phyloP scores from a whole-genome alignment of 2,113 vertebrate genomes.

The Psittacula cyanocephala region DNA sequence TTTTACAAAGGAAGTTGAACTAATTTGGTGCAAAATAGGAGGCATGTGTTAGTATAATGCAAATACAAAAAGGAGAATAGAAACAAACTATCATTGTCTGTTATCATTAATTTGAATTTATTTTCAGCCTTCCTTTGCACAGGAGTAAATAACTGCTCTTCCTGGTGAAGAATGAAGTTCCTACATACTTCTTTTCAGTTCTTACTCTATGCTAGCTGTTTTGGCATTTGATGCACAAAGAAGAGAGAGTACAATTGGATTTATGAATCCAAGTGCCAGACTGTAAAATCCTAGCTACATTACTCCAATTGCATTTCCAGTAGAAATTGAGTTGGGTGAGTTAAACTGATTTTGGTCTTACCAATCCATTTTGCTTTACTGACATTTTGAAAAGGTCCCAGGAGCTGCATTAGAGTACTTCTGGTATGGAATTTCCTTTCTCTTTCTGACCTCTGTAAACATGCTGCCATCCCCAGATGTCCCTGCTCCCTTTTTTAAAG shows the following conservation, averaged over 20 bases:
- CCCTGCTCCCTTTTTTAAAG: not conserved
- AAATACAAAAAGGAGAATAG: not conserved
- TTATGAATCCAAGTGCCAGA: not conserved
- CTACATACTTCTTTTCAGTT: not conserved
- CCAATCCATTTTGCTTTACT: not conserved
- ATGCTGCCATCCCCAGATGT: not conserved
- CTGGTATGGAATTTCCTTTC: not conserved
- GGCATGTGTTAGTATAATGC: not conserved
- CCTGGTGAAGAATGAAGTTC: not conserved
- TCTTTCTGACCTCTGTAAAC: not conserved
- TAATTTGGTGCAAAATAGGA: not conserved
- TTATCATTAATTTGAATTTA: not conserved
- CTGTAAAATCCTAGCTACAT: not conserved
- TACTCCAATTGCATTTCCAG: not conserved
- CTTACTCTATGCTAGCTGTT: not conserved
- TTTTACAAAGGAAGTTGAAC: not conserved
- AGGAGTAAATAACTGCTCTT: not conserved
- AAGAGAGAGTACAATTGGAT: not conserved
- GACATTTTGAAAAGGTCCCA: not conserved
- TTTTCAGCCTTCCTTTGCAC: not conserved
- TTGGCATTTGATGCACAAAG: not conserved
- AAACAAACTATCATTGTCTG: not conserved
- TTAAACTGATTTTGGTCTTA: not conserved
- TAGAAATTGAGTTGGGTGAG: not conserved
- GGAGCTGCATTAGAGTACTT: not conserved